Evolutionary conservation across 2,888 invertebrate species (phyloP).

Genomic region (Oscheius sp.): DNA sequence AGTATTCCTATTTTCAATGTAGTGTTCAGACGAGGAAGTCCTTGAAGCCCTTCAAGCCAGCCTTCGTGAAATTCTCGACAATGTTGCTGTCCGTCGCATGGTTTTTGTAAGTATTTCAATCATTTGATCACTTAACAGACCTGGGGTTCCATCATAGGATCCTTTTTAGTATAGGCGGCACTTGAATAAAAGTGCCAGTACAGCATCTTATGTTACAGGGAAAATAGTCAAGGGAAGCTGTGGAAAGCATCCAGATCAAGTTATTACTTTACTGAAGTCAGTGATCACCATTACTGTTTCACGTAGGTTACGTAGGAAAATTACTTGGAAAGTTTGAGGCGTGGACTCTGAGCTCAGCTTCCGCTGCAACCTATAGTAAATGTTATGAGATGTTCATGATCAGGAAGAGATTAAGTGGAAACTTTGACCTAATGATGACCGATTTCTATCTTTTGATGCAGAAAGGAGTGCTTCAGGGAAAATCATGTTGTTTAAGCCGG

Average conservation of each 20-base stretch:
- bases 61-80: not conserved
- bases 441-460: too few species aligned
- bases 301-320: not conserved
- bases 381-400: too few species aligned
- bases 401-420: too few species aligned
- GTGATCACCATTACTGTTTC: not conserved
- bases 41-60: not conserved
- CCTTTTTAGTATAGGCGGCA: not conserved
- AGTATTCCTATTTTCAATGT: not conserved
- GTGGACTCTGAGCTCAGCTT: too few species aligned
- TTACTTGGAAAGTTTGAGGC: not conserved
- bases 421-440: too few species aligned
- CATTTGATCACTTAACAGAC: not conserved
- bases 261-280: not conserved
- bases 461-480: too few species aligned
- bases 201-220: not conserved
- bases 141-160: too few species aligned
- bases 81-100: slow-evolving; percentile 6
- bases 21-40: slow-evolving; percentile 2
- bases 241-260: not conserved
- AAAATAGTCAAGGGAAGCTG: not conserved
- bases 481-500: too few species aligned
- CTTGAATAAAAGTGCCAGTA: not conserved
- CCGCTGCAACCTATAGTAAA: too few species aligned
- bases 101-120: slow-evolving; percentile 20